Evolutionary conservation across 2,888 invertebrate genomes (phyloP).

Genomic region (Octonoba sinensis): DNA sequence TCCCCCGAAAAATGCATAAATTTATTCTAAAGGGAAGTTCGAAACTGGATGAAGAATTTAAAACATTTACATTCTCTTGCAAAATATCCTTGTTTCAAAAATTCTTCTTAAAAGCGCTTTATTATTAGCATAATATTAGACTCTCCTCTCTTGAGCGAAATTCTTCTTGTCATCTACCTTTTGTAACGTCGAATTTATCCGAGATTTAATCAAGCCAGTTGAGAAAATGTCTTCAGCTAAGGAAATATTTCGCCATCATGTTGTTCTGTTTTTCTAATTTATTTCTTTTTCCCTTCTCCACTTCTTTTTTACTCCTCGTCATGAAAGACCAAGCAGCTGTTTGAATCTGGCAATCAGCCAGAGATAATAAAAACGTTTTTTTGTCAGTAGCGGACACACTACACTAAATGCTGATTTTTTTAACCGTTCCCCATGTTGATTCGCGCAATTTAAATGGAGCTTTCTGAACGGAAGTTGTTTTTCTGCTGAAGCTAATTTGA

Average conservation of each 20-base stretch:
- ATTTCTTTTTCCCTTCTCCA: constrained; percentile 11
- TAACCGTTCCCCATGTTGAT: not conserved
- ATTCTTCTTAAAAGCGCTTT: no score
- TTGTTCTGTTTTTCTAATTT: constrained; percentile 7
- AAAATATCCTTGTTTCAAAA: no score
- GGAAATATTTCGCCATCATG: constrained; percentile 3
- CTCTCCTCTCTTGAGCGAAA: no score
- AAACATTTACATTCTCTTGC: no score
- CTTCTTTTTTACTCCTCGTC: not conserved
- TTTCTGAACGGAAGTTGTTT: not conserved
- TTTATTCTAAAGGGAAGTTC: no score
- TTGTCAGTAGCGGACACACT: not conserved
- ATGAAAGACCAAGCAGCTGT: constrained; percentile 45
- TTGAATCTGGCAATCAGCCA: constrained; percentile 39
- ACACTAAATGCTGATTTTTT: not conserved
- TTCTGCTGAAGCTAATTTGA: no score
- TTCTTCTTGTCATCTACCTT: constrained; percentile 4
- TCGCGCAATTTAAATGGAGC: constrained; percentile 5
- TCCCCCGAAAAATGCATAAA: no score
- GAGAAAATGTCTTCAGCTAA: constrained; percentile 6
- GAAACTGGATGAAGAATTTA: no score
- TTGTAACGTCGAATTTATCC: constrained; percentile 1
- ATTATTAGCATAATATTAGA: no score
- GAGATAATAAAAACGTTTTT: constrained; percentile 15
- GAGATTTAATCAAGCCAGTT: constrained; percentile 24